Evolutionary conservation across 2,888 invertebrate genomes (phyloP).

Genomic region (Drosophila merina): DNA sequence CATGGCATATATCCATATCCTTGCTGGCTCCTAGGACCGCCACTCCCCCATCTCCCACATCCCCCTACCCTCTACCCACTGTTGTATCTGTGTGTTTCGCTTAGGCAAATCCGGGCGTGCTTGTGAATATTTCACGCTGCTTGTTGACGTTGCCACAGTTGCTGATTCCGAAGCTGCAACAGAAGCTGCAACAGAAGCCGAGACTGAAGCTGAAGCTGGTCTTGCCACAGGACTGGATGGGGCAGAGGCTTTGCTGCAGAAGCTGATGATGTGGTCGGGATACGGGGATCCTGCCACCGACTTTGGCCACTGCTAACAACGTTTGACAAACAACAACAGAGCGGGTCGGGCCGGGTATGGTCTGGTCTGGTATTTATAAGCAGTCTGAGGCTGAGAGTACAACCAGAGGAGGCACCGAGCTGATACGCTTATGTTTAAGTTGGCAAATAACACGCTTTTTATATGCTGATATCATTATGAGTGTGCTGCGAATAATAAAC

Average conservation of each 20-base stretch:
- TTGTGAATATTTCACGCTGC: conserved; percentile 21
- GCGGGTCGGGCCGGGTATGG: neutral
- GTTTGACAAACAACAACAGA: conserved; percentile 44
- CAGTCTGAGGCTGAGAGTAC: neutral
- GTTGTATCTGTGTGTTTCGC: conserved; percentile 14
- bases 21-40: neutral
- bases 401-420: neutral
- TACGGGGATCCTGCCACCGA: neutral
- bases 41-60: neutral
- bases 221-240: neutral
- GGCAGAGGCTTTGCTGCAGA: neutral
- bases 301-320: conserved; percentile 32
- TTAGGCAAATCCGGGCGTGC: conserved; percentile 32
- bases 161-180: conserved; percentile 15
- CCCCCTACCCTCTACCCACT: neutral
- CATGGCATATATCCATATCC: conserved; percentile 17
- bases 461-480: conserved; percentile 50
- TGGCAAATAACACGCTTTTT: conserved; percentile 57
- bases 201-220: neutral
- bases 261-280: conserved; percentile 3
- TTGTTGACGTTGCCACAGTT: conserved; percentile 43
- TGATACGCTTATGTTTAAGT: conserved; percentile 54
- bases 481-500: conserved; percentile 39
- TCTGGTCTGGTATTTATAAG: conserved; percentile 16
- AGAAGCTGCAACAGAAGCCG: conserved; percentile 5